Conservation (phyloP, 1,140 invertebrate species). For the Drosophila guanche region DNA sequence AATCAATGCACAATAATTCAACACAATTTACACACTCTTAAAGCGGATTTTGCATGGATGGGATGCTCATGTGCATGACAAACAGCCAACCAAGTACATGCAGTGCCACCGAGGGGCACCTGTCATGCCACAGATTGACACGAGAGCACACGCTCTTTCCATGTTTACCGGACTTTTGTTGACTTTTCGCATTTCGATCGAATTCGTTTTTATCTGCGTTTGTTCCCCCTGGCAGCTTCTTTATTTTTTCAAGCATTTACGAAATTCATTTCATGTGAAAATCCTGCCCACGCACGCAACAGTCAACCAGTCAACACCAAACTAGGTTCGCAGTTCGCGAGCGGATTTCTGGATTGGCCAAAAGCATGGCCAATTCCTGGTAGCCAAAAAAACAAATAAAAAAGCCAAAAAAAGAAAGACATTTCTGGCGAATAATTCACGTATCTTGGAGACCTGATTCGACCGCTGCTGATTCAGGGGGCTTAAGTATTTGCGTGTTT, state of each 20-base stretch:
- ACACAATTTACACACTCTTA: too few relatives aligned
- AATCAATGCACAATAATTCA: too few relatives aligned
- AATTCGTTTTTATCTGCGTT: constrained; percentile 9
- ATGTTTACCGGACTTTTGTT: constrained; percentile 34
- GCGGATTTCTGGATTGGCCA: constrained; percentile 14
- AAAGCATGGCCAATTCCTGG: too few relatives aligned
- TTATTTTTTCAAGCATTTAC: constrained; percentile 47
- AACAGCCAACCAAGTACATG: too few relatives aligned
- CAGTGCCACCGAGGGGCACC: too few relatives aligned
- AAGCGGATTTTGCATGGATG: too few relatives aligned
- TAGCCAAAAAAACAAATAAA: too few relatives aligned
- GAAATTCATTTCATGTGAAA: constrained; percentile 28
- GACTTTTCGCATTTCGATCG: constrained; percentile 25
- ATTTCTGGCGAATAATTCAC: too few relatives aligned
- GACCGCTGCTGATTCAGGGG: constrained; percentile 38
- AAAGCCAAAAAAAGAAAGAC: too few relatives aligned
- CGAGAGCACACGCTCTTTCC: background rate
- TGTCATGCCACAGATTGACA: constrained; percentile 10
- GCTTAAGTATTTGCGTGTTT: constrained; percentile 65
- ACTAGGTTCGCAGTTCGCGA: constrained; percentile 16
- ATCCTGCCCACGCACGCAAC: constrained; percentile 22
- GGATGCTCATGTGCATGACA: too few relatives aligned
- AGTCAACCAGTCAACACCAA: constrained; percentile 11
- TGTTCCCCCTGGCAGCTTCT: constrained; percentile 17
- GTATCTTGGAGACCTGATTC: too few relatives aligned